These are phyloP conservation scores for Piscicola geometra DNA, from an alignment of 2,888 invertebrate genomes.

Conservation along the genomic window DNA sequence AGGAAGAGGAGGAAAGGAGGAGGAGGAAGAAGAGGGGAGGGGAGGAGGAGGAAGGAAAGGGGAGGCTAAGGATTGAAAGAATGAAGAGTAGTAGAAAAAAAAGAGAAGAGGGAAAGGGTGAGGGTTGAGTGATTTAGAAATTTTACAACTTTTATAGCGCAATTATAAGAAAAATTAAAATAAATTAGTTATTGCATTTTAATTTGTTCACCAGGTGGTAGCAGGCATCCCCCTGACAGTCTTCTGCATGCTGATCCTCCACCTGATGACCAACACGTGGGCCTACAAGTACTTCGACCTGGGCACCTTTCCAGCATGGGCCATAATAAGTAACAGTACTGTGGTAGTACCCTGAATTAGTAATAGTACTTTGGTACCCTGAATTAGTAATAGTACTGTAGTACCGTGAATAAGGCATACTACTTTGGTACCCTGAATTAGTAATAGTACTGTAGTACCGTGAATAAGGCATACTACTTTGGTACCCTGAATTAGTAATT, in stretches of 20 bases:
- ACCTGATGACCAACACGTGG: slow-evolving; percentile 47
- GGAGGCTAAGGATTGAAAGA: too few species aligned
- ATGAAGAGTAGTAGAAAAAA: slow-evolving; percentile 35
- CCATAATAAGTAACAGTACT: slow-evolving; percentile 23
- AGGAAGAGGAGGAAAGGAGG: neutral
- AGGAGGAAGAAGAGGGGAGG: neutral
- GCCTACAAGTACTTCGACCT: slow-evolving; percentile 46
- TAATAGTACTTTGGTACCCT: too few species aligned
- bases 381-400: too few species aligned
- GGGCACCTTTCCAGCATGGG: slow-evolving; percentile 46
- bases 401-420: too few species aligned
- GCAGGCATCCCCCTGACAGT: slow-evolving; percentile 47
- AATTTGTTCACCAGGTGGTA: slow-evolving; percentile 45
- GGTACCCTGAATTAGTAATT: too few species aligned
- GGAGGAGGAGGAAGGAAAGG: slow-evolving; percentile 47
- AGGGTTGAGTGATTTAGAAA: too few species aligned
- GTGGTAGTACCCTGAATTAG: too few species aligned
- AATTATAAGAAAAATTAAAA: too few species aligned
- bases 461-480: too few species aligned
- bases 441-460: too few species aligned
- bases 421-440: too few species aligned
- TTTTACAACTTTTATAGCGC: neutral
- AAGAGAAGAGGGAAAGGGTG: neutral
- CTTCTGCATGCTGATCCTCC: slow-evolving; percentile 45
- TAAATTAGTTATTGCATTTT: too few species aligned